Evolutionary conservation across 2,888 invertebrate species (phyloP), one percentile per base, ranked within the genome.

Genomic region (Brachypterus glaber): DNA sequence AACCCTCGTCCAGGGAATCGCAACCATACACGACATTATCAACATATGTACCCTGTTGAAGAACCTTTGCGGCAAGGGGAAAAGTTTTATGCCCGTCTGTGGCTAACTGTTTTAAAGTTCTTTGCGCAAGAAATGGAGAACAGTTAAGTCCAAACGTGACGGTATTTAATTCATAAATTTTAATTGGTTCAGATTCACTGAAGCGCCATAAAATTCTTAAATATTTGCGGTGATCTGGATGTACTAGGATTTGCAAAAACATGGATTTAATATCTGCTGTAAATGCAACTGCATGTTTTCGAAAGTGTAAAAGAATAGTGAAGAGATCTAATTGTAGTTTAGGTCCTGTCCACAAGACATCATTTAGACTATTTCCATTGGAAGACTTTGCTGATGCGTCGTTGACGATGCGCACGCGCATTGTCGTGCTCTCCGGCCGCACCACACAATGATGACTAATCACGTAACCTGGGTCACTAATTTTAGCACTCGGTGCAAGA

Each of bases 191-290:
- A 13, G n/a, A 4, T 9, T n/a, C n/a, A 4, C 21, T n/a, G 12
- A 15, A 26, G 11, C 35, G 11, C 37, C 37, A 37, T 9, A 37
- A n/a, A 13, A 37, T 37, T 3, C 15, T 4, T 33, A 33, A 33
- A 12, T 15, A 37, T 14, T 33, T 13, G 9, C 17, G 9, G 9
- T 37, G 21, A 14, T 17, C 31, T n/a, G 11, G 21, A 15, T 37
- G 13, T 17, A 37, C 17, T 3, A 37, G 12, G 13, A 37, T 37
- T 21, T 33, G 33, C 3, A 31, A 12, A 15, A 17, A 37, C 37
- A 37, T 37, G 14, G 32, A 13, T n/a, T 8, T 8, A 24, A 37
- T 37, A 18, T 34, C 37, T 3, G 37, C 33, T n/a, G 37, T 31
- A 9, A 37, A 16, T 13, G 16, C 33, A 33, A 34, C 9, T 3